phyloP scores from a whole-genome alignment of 2,113 vertebrate species.

The Saccopteryx bilineata region DNA sequence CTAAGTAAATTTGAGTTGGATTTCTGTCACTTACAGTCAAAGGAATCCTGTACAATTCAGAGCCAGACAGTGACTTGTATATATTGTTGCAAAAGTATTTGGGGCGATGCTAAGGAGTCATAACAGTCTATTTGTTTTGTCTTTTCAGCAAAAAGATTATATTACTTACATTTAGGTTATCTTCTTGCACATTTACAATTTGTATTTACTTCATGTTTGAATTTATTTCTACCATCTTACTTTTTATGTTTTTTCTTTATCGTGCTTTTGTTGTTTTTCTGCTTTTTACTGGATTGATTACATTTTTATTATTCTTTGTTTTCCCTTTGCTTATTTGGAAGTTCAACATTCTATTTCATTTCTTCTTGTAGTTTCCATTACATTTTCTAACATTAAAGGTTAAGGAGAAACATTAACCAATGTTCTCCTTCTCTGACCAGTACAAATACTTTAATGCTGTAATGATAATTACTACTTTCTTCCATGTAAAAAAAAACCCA shows the following conservation, averaged over 20 bases:
- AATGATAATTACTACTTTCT: not conserved
- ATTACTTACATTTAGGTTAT: not conserved
- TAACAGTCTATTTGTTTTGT: not conserved
- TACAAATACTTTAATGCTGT: not conserved
- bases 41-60: conserved; percentile 21
- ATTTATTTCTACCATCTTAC: conserved; percentile 7
- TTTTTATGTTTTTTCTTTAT: not conserved
- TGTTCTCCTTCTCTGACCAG: not conserved
- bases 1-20: not conserved
- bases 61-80: not conserved
- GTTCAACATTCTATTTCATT: not conserved
- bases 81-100: not conserved
- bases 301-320: not conserved
- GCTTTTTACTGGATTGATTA: conserved; percentile 14
- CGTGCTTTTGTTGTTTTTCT: not conserved
- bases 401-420: not conserved
- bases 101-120: not conserved
- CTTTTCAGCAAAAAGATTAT: not conserved
- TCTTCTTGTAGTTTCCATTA: not conserved
- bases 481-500: not conserved
- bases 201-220: not conserved
- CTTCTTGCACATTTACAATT: not conserved
- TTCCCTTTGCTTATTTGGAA: not conserved
- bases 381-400: not conserved
- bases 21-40: not conserved